Base-by-base conservation (phyloP, 2,888 invertebrate genomes). In the Brassicogethes aeneus region DNA sequence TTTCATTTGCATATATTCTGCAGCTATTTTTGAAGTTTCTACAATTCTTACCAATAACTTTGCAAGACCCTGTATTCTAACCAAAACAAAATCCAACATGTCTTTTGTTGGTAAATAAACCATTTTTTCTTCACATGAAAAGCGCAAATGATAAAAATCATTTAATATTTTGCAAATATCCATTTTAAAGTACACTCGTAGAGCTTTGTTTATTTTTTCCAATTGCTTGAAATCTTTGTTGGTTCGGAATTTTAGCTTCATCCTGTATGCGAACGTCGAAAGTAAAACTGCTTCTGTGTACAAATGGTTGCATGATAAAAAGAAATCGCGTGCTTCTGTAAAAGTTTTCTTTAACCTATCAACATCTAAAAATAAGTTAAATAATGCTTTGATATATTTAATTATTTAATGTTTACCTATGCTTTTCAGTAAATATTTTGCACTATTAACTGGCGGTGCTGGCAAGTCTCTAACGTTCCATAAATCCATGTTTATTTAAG, bases 211-310 rank as follows among this genome's bases (percentile, higher is more conserved):
- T 0, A 70, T 52, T 57, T 70, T 72, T 45, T 67, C 67, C 61
- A 73, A 61, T 15, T 59, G 54, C 49, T 71, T 72, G n/a, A 73
- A 59, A 16, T 72, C 72, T 45, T 72, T 73, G 16, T 71, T 69
- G 29, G 53, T 63, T 31, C 73, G 60, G 54, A 73, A 71, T 59
- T 73, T 73, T 39, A 60, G 61, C 52, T 73, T 73, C 68, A 55
- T 51, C 14, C 55, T 45, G 37, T 57, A 55, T 3, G 53, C 37
- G 32, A 52, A 51, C 46, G 48, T 42, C 12, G 48, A 49, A 3
- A 74, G 52, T 23, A 71, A 43, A 2, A 68, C 64, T 10, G 68
- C 66, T 54, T 74, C 74, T 1, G 48, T 50, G 17, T 32, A 33
- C 12, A 15, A 8, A 29, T 15, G 8, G 2, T 36, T n/a, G 16